Conservation (phyloP, 2,888 invertebrate species). For the Tipula vernalis region DNA sequence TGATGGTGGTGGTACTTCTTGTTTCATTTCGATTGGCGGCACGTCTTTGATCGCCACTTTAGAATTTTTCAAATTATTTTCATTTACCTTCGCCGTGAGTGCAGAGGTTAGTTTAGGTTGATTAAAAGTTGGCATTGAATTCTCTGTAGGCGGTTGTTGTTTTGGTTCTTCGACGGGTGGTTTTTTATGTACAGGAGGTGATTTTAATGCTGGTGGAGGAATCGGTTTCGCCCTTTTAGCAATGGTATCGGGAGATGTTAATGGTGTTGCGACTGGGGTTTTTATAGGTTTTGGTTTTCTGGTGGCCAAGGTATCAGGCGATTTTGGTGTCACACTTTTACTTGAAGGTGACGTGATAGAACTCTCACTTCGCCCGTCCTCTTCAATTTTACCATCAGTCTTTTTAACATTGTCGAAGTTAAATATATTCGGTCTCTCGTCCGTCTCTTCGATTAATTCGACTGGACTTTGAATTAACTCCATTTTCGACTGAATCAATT, state of each 20-base stretch:
- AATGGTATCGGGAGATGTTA: neutral
- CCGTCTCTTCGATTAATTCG: neutral
- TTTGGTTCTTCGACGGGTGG: neutral
- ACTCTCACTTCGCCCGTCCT: neutral
- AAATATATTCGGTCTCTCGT: neutral
- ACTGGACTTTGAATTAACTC: neutral
- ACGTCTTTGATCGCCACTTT: neutral
- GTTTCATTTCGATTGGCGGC: neutral
- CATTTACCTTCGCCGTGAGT: neutral
- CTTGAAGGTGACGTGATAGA: neutral
- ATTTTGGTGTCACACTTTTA: neutral
- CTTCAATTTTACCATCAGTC: neutral
- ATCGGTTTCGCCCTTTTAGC: neutral
- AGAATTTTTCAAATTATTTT: neutral
- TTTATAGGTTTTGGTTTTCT: neutral
- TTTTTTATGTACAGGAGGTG: neutral
- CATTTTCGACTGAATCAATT: neutral
- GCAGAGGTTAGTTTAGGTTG: neutral
- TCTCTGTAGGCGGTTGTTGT: neutral
- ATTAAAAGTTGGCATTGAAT: neutral
- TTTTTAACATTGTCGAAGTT: neutral
- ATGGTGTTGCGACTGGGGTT: neutral
- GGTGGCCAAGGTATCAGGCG: neutral
- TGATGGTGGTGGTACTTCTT: slow-evolving; percentile 11
- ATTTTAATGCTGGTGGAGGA: neutral